These are phyloP conservation scores for Nyctalus aviator DNA, from an alignment of 2,797 vertebrate species.

Conservation along the genomic window DNA sequence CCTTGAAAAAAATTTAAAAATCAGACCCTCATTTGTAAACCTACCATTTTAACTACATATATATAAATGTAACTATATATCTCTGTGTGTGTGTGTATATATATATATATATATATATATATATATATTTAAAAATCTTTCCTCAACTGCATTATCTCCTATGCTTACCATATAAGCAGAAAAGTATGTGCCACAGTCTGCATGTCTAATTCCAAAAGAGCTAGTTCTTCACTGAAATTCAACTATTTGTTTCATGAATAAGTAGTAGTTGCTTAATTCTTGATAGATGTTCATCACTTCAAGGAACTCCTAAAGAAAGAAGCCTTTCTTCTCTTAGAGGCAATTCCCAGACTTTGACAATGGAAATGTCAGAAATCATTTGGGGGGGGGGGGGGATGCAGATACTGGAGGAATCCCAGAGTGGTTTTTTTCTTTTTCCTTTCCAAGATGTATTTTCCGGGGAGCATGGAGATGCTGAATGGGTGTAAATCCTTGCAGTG, in stretches of 20 bases:
- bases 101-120: neutral
- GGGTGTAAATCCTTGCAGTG: neutral
- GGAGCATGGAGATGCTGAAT: slow-evolving; percentile 26
- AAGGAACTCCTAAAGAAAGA: neutral
- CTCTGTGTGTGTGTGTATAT: neutral
- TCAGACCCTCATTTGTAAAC: neutral
- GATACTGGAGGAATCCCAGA: neutral
- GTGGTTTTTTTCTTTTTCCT: neutral
- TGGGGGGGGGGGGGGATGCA: neutral
- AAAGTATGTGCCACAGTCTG: neutral
- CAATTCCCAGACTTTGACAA: slow-evolving; percentile 29
- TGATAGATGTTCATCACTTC: neutral
- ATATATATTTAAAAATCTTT: slow-evolving; percentile 9
- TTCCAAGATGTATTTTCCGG: slow-evolving; percentile 51
- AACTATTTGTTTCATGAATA: neutral
- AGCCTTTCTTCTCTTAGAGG: neutral
- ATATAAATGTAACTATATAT: neutral
- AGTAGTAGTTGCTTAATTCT: slow-evolving; percentile 5
- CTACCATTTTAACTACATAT: neutral
- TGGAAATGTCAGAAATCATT: slow-evolving; percentile 29
- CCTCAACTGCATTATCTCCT: neutral
- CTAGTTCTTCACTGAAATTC: slow-evolving; percentile 7
- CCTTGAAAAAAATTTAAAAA: slow-evolving; percentile 54
- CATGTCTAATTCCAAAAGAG: neutral
- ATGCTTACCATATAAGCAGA: neutral